A percentile compares a stretch with the other conserved stretches of the same genome.
Evolutionary conservation across 2,888 invertebrate species (phyloP).

Genomic region (Nysson spinosus): DNA sequence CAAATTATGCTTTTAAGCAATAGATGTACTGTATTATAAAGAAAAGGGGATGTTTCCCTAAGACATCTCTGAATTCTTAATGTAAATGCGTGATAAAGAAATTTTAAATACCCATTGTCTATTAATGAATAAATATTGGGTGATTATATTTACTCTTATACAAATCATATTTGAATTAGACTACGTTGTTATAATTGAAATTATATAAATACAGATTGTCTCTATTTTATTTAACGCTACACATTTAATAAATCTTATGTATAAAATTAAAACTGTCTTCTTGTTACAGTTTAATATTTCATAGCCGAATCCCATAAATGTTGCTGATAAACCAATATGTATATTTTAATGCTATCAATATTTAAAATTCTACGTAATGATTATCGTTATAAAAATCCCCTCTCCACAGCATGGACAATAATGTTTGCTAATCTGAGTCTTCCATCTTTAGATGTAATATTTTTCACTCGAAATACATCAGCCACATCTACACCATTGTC

Average conservation of each 20-base stretch:
- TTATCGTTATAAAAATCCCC: constrained; percentile 79
- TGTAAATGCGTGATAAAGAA: constrained; percentile 42
- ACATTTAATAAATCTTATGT: constrained; percentile 59
- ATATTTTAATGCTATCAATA: too few species aligned
- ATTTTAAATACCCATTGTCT: constrained; percentile 33
- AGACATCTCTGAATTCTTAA: constrained; percentile 40
- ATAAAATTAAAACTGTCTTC: too few species aligned
- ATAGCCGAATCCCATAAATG: too few species aligned
- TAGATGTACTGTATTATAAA: constrained; percentile 44
- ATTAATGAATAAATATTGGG: constrained; percentile 32
- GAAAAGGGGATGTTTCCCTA: constrained; percentile 24
- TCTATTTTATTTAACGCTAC: constrained; percentile 69
- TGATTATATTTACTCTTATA: constrained; percentile 51
- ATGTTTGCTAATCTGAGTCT: constrained; percentile 82
- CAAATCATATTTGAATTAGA: constrained; percentile 60
- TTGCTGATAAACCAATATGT: too few species aligned
- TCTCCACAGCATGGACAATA: constrained; percentile 83
- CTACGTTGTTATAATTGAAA: constrained; percentile 65
- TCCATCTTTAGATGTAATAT: constrained; percentile 81
- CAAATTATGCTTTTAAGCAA: constrained; percentile 40
- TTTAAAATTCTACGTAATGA: too few species aligned
- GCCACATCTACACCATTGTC: constrained; percentile 80
- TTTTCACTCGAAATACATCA: constrained; percentile 82
- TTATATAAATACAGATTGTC: constrained; percentile 67
- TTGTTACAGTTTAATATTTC: too few species aligned